Conservation (phyloP, 2,113 vertebrate genomes). For the Balaeniceps rex region DNA sequence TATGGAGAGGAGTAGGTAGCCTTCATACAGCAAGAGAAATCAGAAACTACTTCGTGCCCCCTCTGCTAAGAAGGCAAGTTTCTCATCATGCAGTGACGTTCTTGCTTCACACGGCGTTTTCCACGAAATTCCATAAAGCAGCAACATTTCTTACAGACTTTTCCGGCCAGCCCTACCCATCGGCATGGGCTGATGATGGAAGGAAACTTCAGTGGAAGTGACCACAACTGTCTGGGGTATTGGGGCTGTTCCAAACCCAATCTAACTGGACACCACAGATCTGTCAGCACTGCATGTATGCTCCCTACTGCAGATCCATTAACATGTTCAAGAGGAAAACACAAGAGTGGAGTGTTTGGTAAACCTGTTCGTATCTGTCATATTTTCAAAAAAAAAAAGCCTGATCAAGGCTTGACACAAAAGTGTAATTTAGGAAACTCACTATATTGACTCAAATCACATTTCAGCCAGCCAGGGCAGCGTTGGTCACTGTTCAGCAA, state of each 20-base stretch:
- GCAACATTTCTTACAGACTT: rapidly evolving
- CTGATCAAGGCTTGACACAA: neutral
- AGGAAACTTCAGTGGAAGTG: rapidly evolving
- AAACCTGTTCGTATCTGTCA: neutral
- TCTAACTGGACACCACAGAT: neutral
- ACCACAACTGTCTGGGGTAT: rapidly evolving
- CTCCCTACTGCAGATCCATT: neutral
- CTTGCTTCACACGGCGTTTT: rapidly evolving
- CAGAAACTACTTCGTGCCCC: neutral
- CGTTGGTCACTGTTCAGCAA: neutral
- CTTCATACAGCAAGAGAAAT: neutral
- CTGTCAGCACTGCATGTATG: rapidly evolving
- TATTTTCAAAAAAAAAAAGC: neutral
- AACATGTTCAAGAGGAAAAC: rapidly evolving
- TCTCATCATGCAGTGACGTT: neutral
- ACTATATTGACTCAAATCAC: rapidly evolving
- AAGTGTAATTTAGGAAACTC: neutral
- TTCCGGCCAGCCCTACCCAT: rapidly evolving
- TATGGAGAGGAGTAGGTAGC: neutral
- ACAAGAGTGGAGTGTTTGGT: rapidly evolving
- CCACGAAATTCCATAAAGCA: neutral
- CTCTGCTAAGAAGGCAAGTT: neutral
- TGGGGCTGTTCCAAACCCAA: rapidly evolving
- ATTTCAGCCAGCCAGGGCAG: neutral
- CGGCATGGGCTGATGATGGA: neutral